Evolutionary conservation across 2,888 invertebrate genomes (phyloP), one percentile per base, ranked within the genome.

Genomic region (Congeria kusceri): DNA sequence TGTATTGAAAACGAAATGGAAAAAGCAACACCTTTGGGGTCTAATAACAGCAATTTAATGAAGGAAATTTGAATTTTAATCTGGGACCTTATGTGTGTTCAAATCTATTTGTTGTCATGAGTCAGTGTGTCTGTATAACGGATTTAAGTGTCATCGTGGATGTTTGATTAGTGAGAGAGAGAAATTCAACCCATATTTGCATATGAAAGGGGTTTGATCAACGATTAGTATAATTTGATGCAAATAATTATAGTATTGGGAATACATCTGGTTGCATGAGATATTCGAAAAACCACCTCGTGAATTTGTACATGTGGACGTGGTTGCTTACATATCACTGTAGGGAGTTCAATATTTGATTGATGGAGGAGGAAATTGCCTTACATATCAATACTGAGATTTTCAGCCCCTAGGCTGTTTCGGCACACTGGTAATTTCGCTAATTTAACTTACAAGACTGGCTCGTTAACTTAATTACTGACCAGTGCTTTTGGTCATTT

Each of bases 281-380:
- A 53, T 23, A 53, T 53, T 53, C 25, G 11, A 15, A 39, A 39
- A 13, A 39, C 39, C 39, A 39, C 4, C 39, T 39, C 15, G 39
- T 70, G 63, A 63, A 32, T 62, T 23, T 46, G 57, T 72, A 58
- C 64, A 64, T 57, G n/a, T 47, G 44, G 47, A 64, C 46, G 44
- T 56, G 57, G 18, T 58, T 64, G 23, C 28, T 18, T 29, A 57
- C 28, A 20, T 27, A 63, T 72, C 46, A 47, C 64, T 64, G 11
- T 13, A 64, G 64, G 58, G 20, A 27, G 58, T 27, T 29, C 58
- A 28, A 65, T 65, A 70, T 44, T 59, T 71, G 77, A 77, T 77
- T 67, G 77, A 77, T 77, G 57, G 57, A 49, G 67, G 63, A 77
- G 77, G 77, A 77, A 77, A 64, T 72, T 58, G 64, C 58, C 39